Evolutionary conservation across 2,797 vertebrate genomes (phyloP).

Genomic region (Alosa sapidissima): DNA sequence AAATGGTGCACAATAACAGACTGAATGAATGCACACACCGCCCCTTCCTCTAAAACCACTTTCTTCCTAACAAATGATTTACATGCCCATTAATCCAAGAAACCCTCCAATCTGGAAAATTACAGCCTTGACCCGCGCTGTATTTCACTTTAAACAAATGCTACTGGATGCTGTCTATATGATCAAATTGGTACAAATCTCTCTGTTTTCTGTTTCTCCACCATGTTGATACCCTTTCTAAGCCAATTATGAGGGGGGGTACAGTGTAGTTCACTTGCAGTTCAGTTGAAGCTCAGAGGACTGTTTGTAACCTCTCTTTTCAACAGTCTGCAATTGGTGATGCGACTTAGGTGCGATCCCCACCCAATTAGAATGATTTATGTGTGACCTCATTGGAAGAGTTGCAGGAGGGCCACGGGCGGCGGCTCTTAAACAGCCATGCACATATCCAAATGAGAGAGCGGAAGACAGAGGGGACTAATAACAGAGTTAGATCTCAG

Average conservation of each 20-base stretch:
- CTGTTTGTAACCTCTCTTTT: constrained; percentile 76
- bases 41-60: neutral
- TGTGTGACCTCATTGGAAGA: constrained; percentile 90
- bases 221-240: constrained; percentile 35
- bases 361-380: constrained; percentile 97
- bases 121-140: constrained; percentile 10
- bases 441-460: constrained; percentile 27
- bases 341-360: constrained; percentile 84
- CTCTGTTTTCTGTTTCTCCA: constrained; percentile 40
- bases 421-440: constrained; percentile 31
- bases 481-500: neutral
- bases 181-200: constrained; percentile 35
- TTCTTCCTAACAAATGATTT: constrained; percentile 47
- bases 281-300: constrained; percentile 67
- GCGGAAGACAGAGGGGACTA: neutral
- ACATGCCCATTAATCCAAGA: constrained; percentile 37
- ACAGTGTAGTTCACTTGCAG: constrained; percentile 67
- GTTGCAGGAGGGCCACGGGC: constrained; percentile 69
- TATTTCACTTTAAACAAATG: neutral
- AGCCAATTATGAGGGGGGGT: constrained; percentile 44
- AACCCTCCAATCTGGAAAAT: constrained; percentile 46
- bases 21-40: neutral
- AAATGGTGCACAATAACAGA: neutral
- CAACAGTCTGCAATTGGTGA: constrained; percentile 88
- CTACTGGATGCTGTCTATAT: constrained; percentile 7